Evolutionary conservation across 2,797 vertebrate genomes (phyloP), one percentile per base, ranked within the genome.

Genomic region (Anabacerthia variegaticeps): DNA sequence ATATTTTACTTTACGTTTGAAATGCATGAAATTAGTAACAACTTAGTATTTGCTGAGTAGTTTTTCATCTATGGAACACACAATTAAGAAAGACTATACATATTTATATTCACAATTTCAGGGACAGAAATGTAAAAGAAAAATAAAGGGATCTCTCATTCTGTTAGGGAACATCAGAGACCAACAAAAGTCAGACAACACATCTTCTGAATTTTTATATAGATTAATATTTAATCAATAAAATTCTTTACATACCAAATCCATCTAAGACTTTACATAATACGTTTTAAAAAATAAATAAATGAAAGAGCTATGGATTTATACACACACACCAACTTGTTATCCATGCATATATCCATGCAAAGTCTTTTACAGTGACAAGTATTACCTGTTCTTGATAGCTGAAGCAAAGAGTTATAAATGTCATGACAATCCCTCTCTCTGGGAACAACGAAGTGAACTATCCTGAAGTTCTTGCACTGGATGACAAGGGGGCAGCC

Each of bases 391-490:
- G 99, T 98, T 71, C 98, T 98, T 54, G 99, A 98, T 18, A 99
- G 98, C 72, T 98, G 99, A 73, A 99, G 97, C 93, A 99, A 97
- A 12, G 99, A 99, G 97, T 99, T 99, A 98, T 99, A 99, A 85
- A 99, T 97, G 85, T 99, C 99, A 65, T 99, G 99, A 95, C 99
- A 99, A 94, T 99, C 99, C 89, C 99, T 98, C 93, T 99, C 99
- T 88, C 99, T 98, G 58, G 99, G 99, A 75, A 99, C 98, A 61
- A 99, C 98, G 79, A 99, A 99, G 95, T 99, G 99, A 89, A 99
- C 99, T 88, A 98, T 96, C 46, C 99, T 98, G 97, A 99, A 99
- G 97, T 99, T 99, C 76, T 99, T 99, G 96, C 99, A 99, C 95
- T 99, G 99, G 96, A 99, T 99, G 95, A 99, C 98, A 87, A 99